phyloP scores from a whole-genome alignment of 2,888 invertebrate genomes.

The Heteromyza rotundicornis region DNA sequence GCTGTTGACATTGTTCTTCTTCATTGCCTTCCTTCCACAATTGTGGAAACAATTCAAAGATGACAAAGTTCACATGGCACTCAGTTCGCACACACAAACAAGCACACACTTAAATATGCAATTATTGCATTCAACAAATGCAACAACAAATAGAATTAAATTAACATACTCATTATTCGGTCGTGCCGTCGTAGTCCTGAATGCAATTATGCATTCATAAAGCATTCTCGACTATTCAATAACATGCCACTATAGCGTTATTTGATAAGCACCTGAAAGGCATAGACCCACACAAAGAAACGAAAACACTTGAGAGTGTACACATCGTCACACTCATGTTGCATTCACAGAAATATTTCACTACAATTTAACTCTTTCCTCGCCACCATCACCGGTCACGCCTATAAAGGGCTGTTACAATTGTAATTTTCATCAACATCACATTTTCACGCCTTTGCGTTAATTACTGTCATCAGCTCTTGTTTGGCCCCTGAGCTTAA shows the following conservation, averaged over 20 bases:
- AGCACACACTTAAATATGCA: background rate
- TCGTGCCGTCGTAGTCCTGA: background rate
- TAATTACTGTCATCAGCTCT: background rate
- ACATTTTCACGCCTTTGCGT: too few species aligned
- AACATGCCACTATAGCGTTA: background rate
- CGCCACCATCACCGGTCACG: too few species aligned
- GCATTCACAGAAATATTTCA: too few species aligned
- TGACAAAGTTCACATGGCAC: too few species aligned
- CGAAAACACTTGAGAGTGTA: too few species aligned
- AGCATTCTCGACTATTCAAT: background rate
- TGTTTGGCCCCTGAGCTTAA: background rate
- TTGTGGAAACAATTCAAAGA: too few species aligned
- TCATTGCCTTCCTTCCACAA: too few species aligned
- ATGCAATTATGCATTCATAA: background rate
- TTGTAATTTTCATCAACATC: too few species aligned
- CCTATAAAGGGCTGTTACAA: background rate
- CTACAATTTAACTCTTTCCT: too few species aligned
- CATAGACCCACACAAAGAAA: background rate
- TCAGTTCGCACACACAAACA: too few species aligned
- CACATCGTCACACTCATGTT: too few species aligned
- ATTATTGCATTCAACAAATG: constrained; percentile 43
- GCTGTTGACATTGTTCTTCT: too few species aligned
- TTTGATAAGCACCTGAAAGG: background rate
- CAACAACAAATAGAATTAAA: constrained; percentile 31
- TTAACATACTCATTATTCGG: background rate